Evolutionary conservation across 2,113 vertebrate species (phyloP).

Genomic region (Hemiprocne comata): DNA sequence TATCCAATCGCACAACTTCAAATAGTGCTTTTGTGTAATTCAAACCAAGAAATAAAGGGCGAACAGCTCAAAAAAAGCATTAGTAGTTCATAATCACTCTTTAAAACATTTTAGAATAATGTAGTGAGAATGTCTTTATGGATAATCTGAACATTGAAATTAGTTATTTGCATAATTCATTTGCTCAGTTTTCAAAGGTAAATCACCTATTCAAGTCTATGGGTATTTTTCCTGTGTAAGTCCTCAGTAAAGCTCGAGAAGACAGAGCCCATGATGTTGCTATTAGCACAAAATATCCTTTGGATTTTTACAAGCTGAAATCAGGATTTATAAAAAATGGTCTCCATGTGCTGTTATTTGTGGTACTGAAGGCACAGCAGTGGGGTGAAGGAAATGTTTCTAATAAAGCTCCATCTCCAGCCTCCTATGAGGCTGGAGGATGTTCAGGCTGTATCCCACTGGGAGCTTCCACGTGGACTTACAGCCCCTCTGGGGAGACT

Average conservation of each 20-base stretch:
- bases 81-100: not conserved
- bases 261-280: slow-evolving; percentile 3
- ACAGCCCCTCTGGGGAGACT: slow-evolving; percentile 39
- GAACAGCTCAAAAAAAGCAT: not conserved
- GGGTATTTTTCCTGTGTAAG: not conserved
- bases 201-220: not conserved
- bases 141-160: not conserved
- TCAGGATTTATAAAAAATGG: not conserved
- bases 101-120: not conserved
- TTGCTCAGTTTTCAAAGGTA: not conserved
- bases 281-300: slow-evolving; percentile 33
- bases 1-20: not conserved
- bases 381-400: slow-evolving; percentile 21
- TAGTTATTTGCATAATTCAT: not conserved
- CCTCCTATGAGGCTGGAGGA: not conserved
- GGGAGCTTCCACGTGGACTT: slow-evolving; percentile 31
- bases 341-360: not conserved
- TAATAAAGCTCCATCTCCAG: slow-evolving; percentile 20
- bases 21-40: not conserved
- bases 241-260: not conserved
- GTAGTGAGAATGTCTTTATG: not conserved
- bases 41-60: not conserved
- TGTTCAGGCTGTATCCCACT: slow-evolving; percentile 2
- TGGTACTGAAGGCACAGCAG: not conserved
- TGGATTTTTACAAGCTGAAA: slow-evolving; percentile 4